These are phyloP conservation scores for Bruchidius siliquastri DNA, from an alignment of 2,888 invertebrate species.

Conservation along the genomic window DNA sequence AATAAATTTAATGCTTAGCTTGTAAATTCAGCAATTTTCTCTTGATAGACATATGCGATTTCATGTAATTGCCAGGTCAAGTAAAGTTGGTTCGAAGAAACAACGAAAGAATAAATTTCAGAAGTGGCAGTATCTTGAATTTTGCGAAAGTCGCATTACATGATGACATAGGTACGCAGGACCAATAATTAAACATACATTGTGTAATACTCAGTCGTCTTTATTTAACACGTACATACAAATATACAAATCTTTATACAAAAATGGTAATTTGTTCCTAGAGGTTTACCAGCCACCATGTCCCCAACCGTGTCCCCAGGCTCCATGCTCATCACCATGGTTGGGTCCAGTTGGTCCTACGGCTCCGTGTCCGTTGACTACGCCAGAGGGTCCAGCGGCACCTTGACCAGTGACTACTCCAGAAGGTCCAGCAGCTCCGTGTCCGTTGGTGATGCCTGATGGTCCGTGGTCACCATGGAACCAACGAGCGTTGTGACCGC, in stretches of 20 bases:
- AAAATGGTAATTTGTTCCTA: not conserved
- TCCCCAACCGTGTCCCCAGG: slow-evolving; percentile 6
- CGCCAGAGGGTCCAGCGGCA: slow-evolving; percentile 18
- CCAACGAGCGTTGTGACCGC: not conserved
- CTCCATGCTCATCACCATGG: slow-evolving; percentile 4
- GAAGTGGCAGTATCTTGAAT: too few species aligned
- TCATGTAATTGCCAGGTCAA: too few species aligned
- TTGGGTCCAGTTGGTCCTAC: slow-evolving; percentile 19
- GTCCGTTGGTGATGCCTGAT: slow-evolving; percentile 15
- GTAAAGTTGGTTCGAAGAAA: too few species aligned
- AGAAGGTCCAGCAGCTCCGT: slow-evolving; percentile 17
- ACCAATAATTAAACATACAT: not conserved
- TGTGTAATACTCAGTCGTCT: not conserved
- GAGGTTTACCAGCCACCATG: slow-evolving; percentile 1
- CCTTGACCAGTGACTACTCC: slow-evolving; percentile 18
- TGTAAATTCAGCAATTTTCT: too few species aligned
- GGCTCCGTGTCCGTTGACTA: slow-evolving; percentile 18
- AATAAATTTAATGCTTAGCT: too few species aligned
- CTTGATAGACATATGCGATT: too few species aligned
- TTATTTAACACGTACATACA: not conserved
- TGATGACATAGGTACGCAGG: too few species aligned
- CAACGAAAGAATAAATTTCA: too few species aligned
- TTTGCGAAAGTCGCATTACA: too few species aligned
- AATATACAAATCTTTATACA: not conserved
- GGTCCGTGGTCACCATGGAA: slow-evolving; percentile 8